Base-by-base conservation (phyloP, 2,888 invertebrate genomes). In the Biston betularia region DNA sequence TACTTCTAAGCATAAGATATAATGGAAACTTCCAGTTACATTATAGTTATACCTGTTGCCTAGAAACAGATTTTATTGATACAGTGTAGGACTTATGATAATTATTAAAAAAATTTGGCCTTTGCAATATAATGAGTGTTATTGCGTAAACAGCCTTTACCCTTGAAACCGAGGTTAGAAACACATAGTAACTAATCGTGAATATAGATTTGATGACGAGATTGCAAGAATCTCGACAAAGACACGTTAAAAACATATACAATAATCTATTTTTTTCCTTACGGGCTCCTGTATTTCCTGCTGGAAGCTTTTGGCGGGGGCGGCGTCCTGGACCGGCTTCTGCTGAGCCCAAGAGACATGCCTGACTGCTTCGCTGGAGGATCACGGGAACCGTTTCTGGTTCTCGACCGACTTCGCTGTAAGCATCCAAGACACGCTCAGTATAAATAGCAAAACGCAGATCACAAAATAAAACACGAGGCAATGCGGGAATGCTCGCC, bases 291-390 rank as follows among this genome's bases (percentile, higher is more conserved):
- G 76, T 94, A 94, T 84, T 94, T 94, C 76, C 93, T 88, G 80
- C 82, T 87, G 7, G 90, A 77, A 40, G 89, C 78, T 89, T 93
- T 92, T 80, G 93, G 94, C 87, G 93, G 92, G 80, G 93, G 93
- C 82, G 93, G 93, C 82, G 93, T 93, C 77, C 93, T 82, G 48
- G 93, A 93, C 90, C 94, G 93, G 92, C 93, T 94, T 78, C 93
- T 83, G 80, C 91, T 93, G 73, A 92, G 91, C 34, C 91, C 93
- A 54, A 93, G 86, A 53, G 94, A 89, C 92, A 93, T 92, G 53
- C 79, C 86, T 44, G 85, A 75, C 58, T 89, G 85, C 79, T 94
- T 94, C 58, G 89, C 86, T 62, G 84, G 88, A 63, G 88, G 89
- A 81, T 93, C 93, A 68, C 93, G 87, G 42, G 94, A 94, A 56